A percentile compares a stretch with the other conserved stretches of the same genome.
These are phyloP conservation scores for Neocloeon triangulifer DNA, from an alignment of 1,140 invertebrate genomes.

Conservation along the genomic window DNA sequence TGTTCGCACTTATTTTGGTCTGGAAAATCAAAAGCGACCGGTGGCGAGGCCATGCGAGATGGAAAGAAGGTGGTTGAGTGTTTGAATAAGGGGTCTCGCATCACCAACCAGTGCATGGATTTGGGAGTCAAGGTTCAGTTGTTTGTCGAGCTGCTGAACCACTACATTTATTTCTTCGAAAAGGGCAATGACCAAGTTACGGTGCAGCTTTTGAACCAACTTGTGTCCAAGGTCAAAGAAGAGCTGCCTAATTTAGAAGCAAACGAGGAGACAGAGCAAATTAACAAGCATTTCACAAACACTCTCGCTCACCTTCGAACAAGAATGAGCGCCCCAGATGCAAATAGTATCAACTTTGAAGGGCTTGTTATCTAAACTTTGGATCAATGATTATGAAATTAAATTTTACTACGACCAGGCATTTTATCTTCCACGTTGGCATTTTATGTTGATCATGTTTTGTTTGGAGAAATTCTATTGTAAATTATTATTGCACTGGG, in stretches of 20 bases:
- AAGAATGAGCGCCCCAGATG: conserved; percentile 35
- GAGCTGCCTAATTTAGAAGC: conserved; percentile 80
- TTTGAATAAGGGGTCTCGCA: conserved; percentile 83
- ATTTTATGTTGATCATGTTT: too few species aligned
- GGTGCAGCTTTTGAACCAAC: conserved; percentile 53
- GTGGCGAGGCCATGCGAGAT: conserved; percentile 61
- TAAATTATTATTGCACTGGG: too few species aligned
- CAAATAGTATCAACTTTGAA: conserved; percentile 30
- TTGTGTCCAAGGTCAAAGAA: conserved; percentile 80
- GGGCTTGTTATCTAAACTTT: conserved; percentile 25
- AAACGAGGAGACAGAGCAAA: conserved; percentile 88
- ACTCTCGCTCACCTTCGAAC: conserved; percentile 51
- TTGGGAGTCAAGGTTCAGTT: conserved; percentile 88
- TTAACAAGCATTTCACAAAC: conserved; percentile 82
- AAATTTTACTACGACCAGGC: too few species aligned
- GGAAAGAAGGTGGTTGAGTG: conserved; percentile 82
- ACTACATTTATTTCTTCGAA: conserved; percentile 87
- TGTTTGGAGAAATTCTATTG: too few species aligned
- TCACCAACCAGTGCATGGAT: conserved; percentile 95
- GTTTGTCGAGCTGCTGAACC: conserved; percentile 82
- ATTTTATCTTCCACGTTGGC: too few species aligned
- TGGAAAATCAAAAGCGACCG: conserved; percentile 45
- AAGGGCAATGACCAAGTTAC: conserved; percentile 67
- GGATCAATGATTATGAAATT: too few species aligned
- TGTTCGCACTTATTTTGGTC: conserved; percentile 96